These are phyloP conservation scores for Hippopotamus amphibius DNA, from an alignment of 2,113 vertebrate genomes.

Conservation along the genomic window DNA sequence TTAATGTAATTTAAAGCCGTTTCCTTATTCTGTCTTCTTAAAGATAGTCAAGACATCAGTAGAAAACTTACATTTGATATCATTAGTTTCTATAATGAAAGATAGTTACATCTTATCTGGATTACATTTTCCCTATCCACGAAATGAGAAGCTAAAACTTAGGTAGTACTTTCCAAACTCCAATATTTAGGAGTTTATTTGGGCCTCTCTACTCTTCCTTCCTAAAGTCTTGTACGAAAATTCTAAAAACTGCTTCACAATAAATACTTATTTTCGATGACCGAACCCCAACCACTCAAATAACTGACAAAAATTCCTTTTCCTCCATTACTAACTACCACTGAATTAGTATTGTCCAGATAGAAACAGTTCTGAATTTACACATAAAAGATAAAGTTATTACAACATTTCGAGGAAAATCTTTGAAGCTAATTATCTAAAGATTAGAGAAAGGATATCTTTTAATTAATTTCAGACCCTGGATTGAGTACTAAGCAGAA, in stretches of 20 bases:
- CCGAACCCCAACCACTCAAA: not conserved
- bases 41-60: not conserved
- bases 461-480: conserved; percentile 91
- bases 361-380: conserved; percentile 79
- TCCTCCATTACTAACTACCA: conserved; percentile 12
- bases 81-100: conserved; percentile 16
- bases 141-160: not conserved
- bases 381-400: conserved; percentile 85
- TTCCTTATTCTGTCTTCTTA: conserved; percentile 5
- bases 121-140: not conserved
- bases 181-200: not conserved
- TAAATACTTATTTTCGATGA: conserved; percentile 16
- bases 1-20: not conserved
- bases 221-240: not conserved
- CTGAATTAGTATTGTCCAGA: conserved; percentile 73
- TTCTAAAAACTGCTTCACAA: not conserved
- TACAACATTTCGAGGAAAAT: conserved; percentile 83
- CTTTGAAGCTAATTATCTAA: conserved; percentile 91
- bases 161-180: not conserved
- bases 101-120: not conserved
- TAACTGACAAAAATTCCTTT: not conserved
- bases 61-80: not conserved
- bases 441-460: conserved; percentile 90
- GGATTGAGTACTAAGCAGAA: conserved; percentile 87
- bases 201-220: not conserved